Evolutionary conservation across 2,797 vertebrate genomes (phyloP).

Genomic region (Eidolon dupreanum): DNA sequence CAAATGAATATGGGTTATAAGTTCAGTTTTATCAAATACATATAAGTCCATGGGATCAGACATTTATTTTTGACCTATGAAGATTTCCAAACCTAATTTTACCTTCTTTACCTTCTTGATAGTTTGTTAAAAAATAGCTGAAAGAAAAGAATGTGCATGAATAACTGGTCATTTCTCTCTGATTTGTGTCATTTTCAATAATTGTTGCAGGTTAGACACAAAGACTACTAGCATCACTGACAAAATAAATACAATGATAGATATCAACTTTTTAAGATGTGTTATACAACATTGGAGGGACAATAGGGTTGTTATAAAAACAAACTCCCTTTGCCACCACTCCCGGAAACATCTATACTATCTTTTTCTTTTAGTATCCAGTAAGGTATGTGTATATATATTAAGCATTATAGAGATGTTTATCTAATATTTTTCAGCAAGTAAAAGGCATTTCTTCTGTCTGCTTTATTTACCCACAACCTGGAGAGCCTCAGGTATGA

Average conservation of each 20-base stretch:
- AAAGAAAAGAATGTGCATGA: neutral
- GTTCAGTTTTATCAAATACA: neutral
- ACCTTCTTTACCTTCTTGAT: neutral
- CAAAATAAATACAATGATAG: neutral
- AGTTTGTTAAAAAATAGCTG: constrained; percentile 8
- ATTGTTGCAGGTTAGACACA: neutral
- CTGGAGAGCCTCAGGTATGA: neutral
- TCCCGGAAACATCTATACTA: neutral
- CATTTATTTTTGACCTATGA: neutral
- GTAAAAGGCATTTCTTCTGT: neutral
- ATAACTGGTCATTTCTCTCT: neutral
- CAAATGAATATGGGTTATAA: neutral
- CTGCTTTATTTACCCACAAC: neutral
- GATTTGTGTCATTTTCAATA: neutral
- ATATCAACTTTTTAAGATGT: neutral
- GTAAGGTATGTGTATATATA: neutral
- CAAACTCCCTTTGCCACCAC: neutral
- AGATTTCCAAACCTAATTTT: neutral
- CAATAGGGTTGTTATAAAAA: neutral
- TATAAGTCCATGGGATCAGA: neutral
- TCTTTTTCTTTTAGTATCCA: constrained; percentile 14
- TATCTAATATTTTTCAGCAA: neutral
- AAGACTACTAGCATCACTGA: neutral
- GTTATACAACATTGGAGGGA: neutral
- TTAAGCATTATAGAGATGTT: neutral